phyloP scores from a whole-genome alignment of 2,797 vertebrate species.

The Paedocypris micromegethes region DNA sequence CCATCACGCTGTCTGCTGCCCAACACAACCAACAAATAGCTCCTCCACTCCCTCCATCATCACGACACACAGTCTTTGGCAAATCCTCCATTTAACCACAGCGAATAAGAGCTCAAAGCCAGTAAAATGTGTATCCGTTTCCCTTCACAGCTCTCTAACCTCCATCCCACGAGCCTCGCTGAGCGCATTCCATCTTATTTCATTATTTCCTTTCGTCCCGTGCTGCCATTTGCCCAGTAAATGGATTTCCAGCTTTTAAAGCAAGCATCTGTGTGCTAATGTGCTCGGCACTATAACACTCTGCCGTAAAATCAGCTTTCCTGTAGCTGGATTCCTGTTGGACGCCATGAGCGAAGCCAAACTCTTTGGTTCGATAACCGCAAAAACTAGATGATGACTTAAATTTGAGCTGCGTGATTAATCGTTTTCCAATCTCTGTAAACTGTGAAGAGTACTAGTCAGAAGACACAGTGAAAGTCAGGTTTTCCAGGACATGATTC shows the following conservation, averaged over 20 bases:
- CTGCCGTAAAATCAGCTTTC: neutral
- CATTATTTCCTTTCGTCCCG: slow-evolving; percentile 26
- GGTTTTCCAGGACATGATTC: too few relatives aligned
- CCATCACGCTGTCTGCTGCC: slow-evolving; percentile 40
- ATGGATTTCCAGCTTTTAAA: slow-evolving; percentile 29
- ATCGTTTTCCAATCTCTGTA: too few relatives aligned
- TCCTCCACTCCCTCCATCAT: slow-evolving; percentile 29
- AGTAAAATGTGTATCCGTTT: slow-evolving; percentile 15
- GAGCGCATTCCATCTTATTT: slow-evolving; percentile 27
- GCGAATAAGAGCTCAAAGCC: slow-evolving; percentile 31
- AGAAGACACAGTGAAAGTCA: too few relatives aligned
- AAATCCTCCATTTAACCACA: slow-evolving; percentile 23
- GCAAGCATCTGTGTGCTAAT: slow-evolving; percentile 12
- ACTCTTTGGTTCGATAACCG: too few relatives aligned
- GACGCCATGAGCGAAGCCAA: too few relatives aligned
- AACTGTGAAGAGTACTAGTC: too few relatives aligned
- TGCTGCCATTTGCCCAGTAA: slow-evolving; percentile 21
- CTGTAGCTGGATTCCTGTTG: neutral
- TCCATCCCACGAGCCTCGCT: neutral
- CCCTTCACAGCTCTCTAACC: slow-evolving; percentile 15
- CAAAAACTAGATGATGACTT: too few relatives aligned
- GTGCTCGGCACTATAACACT: slow-evolving; percentile 11
- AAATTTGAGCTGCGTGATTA: too few relatives aligned
- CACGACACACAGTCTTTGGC: slow-evolving; percentile 19
- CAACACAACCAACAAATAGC: slow-evolving; percentile 38